These are phyloP conservation scores for Nysson spinosus DNA, from an alignment of 2,888 invertebrate species.

Conservation along the genomic window DNA sequence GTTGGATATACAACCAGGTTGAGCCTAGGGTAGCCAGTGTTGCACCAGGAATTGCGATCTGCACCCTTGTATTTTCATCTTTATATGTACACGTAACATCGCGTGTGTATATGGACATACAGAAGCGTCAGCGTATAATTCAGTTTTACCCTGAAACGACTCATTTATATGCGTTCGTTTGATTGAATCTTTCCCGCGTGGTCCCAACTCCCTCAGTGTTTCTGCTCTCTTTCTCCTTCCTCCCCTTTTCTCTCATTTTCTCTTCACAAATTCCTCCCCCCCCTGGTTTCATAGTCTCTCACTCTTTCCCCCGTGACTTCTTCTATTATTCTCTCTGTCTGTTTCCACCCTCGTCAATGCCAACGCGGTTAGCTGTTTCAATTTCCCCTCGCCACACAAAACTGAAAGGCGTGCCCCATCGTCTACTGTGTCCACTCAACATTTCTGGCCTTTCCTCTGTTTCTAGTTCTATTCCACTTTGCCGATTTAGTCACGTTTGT, in stretches of 20 bases:
- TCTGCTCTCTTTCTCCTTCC: conserved; percentile 20
- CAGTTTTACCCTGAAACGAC: conserved; percentile 74
- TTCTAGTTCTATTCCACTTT: conserved; percentile 8
- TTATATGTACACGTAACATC: conserved; percentile 12
- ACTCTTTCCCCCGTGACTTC: conserved; percentile 2
- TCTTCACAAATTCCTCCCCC: conserved; percentile 10
- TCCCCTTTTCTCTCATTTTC: conserved; percentile 21
- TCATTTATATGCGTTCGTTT: conserved; percentile 76
- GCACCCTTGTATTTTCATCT: conserved; percentile 17
- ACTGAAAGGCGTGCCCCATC: conserved; percentile 69
- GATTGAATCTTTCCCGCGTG: conserved; percentile 70
- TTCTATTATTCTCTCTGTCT: conserved; percentile 23
- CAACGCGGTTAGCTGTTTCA: conserved; percentile 75
- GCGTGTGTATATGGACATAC: conserved; percentile 35
- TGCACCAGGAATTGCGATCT: conserved; percentile 43
- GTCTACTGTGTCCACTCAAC: conserved; percentile 44
- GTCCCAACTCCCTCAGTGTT: conserved; percentile 37
- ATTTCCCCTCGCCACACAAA: conserved; percentile 72
- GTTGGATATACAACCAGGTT: conserved; percentile 31
- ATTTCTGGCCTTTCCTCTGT: conserved; percentile 28
- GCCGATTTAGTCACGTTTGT: too few species aligned
- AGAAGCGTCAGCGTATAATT: conserved; percentile 69
- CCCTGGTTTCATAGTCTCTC: conserved; percentile 3
- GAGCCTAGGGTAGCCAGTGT: conserved; percentile 21
- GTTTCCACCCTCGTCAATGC: conserved; percentile 58